phyloP scores from a whole-genome alignment of 2,888 invertebrate species.

The Agonopterix subpropinquella region DNA sequence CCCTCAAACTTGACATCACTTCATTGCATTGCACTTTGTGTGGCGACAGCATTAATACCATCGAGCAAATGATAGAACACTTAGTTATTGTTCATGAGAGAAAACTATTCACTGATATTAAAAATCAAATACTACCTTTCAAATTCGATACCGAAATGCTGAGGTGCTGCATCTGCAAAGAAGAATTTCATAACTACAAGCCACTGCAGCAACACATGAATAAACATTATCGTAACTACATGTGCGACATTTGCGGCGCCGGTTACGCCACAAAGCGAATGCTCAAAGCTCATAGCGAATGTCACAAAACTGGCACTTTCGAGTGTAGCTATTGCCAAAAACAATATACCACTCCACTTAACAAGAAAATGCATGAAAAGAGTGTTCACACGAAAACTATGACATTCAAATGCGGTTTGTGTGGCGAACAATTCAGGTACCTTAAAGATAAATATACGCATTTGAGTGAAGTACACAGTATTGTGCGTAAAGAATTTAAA shows the following conservation, averaged over 20 bases:
- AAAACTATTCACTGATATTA: slow-evolving; percentile 30
- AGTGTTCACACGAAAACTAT: slow-evolving; percentile 30
- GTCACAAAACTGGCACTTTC: slow-evolving; percentile 17
- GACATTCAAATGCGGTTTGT: slow-evolving; percentile 10
- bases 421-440: neutral
- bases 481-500: slow-evolving; percentile 16
- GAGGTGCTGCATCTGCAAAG: slow-evolving; percentile 31
- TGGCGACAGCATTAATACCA: slow-evolving; percentile 14
- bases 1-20: slow-evolving; percentile 45
- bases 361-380: slow-evolving; percentile 35
- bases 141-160: slow-evolving; percentile 33
- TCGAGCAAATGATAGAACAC: slow-evolving; percentile 34
- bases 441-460: neutral
- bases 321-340: slow-evolving; percentile 39
- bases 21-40: slow-evolving; percentile 40
- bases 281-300: slow-evolving; percentile 18
- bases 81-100: slow-evolving; percentile 28
- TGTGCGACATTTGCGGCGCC: slow-evolving; percentile 34
- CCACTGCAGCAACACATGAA: slow-evolving; percentile 39
- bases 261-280: slow-evolving; percentile 30
- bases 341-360: slow-evolving; percentile 36
- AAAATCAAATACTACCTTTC: slow-evolving; percentile 43
- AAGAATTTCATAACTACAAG: slow-evolving; percentile 33
- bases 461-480: neutral
- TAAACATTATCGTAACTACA: slow-evolving; percentile 38